Base-by-base conservation (phyloP, 2,888 invertebrate genomes). In the Patella depressa region DNA sequence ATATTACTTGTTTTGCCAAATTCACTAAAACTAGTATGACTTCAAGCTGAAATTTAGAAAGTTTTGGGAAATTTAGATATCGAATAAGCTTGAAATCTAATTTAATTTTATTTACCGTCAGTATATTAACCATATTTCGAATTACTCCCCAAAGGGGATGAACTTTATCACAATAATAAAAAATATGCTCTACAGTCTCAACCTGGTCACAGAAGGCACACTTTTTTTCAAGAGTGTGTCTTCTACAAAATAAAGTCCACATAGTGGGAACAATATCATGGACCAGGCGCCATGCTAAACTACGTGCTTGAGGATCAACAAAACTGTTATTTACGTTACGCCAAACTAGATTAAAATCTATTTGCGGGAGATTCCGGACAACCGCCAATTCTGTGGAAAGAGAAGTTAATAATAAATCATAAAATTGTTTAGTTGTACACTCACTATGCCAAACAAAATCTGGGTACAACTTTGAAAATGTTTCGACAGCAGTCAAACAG, bases 201-300 rank as follows among this genome's bases (percentile, higher is more conserved):
- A 65, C 24, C 11, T 7, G 24, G 11, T 65, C 24, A 19, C 65
- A 65, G 12, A 19, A 65, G 7, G n/a, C 24, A 65, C 65, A 65
- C n/a, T 19, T 11, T n/a, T 65, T 65, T 12, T 65, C 65, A 2
- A 65, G 9, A 9, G 65, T 65, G 24, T 65, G 65, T 19, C 24
- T 65, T 19, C 65, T 65, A 65, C 65, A 65, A 11, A 24, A 65
- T 15, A 65, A 14, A 7, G 65, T 65, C 65, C 65, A 65, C 65
- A 65, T 65, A 24, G 19, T 24, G 14, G 65, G 65, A 65, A 65
- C 65, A 65, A 65, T 24, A 65, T 65, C 65, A 65, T 65, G 65
- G 12, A 65, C 15, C 65, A 65, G 19, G 19, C 15, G n/a, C 65
- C 65, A 65, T 14, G 65, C 65, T 14, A 65, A 65, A 14, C 65